Conservation (phyloP, 1,140 invertebrate genomes). For the Brachionus sp. region DNA sequence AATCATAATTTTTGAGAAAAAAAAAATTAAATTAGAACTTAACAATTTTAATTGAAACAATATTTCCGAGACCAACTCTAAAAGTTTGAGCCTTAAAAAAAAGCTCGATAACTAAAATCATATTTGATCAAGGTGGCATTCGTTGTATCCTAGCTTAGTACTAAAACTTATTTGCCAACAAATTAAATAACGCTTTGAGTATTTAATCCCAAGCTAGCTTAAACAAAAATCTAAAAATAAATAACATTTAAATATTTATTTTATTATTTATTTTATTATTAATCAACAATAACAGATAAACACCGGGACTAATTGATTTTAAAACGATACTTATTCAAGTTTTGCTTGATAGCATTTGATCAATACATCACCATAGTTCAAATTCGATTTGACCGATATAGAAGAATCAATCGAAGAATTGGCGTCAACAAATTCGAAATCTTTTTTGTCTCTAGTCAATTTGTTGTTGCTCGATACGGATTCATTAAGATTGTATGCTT, state of each 20-base stretch:
- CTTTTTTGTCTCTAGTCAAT: background rate
- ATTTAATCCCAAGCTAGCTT: conserved; percentile 35
- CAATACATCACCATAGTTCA: conserved; percentile 39
- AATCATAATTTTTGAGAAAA: conserved; percentile 1
- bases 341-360: background rate
- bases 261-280: background rate
- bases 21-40: background rate
- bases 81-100: background rate
- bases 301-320: background rate
- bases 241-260: conserved; percentile 43
- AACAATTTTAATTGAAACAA: background rate
- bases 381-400: background rate
- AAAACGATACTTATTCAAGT: background rate
- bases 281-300: background rate
- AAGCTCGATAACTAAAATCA: background rate
- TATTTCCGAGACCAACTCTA: background rate
- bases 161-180: conserved; percentile 4
- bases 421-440: background rate
- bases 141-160: background rate
- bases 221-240: conserved; percentile 41
- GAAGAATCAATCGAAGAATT: background rate
- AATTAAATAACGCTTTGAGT: conserved; percentile 38
- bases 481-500: background rate
- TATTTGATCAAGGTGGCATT: conserved; percentile 36
- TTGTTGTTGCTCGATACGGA: background rate